Conservation (phyloP, 2,888 invertebrate genomes). For the Thereva unica region DNA sequence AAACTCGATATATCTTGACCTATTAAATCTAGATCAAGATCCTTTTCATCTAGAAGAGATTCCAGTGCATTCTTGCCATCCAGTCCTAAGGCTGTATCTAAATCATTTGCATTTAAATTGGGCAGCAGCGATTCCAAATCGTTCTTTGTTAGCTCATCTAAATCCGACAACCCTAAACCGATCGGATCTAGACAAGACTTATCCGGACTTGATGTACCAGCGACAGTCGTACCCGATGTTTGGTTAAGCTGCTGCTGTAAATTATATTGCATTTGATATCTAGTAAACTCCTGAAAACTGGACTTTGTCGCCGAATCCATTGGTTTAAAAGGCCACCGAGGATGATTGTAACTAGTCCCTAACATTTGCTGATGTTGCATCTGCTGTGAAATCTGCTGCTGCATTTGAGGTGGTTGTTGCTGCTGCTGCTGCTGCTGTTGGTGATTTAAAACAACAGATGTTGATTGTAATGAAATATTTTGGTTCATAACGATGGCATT, state of each 20-base stretch:
- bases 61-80: conserved; percentile 57
- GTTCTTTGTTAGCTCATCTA: conserved; percentile 55
- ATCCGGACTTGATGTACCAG: conserved; percentile 9
- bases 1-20: conserved; percentile 58
- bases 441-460: conserved; percentile 41
- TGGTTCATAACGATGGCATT: conserved; percentile 32
- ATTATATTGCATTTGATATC: conserved; percentile 68
- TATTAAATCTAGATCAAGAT: conserved; percentile 56
- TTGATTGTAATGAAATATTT: conserved; percentile 9
- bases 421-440: conserved; percentile 48
- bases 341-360: conserved; percentile 44
- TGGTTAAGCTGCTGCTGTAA: conserved; percentile 59
- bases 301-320: conserved; percentile 68
- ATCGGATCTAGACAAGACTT: conserved; percentile 37
- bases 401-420: conserved; percentile 43
- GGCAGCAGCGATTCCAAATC: conserved; percentile 71
- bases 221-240: conserved; percentile 47
- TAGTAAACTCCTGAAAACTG: conserved; percentile 67
- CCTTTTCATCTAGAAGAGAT: conserved; percentile 56
- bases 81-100: conserved; percentile 57
- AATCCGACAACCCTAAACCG: conserved; percentile 48
- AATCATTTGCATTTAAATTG: conserved; percentile 65
- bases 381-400: conserved; percentile 37
- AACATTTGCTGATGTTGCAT: conserved; percentile 10
- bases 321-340: conserved; percentile 60